These are phyloP conservation scores for Alcis repandata DNA, from an alignment of 2,888 invertebrate genomes.

Conservation along the genomic window DNA sequence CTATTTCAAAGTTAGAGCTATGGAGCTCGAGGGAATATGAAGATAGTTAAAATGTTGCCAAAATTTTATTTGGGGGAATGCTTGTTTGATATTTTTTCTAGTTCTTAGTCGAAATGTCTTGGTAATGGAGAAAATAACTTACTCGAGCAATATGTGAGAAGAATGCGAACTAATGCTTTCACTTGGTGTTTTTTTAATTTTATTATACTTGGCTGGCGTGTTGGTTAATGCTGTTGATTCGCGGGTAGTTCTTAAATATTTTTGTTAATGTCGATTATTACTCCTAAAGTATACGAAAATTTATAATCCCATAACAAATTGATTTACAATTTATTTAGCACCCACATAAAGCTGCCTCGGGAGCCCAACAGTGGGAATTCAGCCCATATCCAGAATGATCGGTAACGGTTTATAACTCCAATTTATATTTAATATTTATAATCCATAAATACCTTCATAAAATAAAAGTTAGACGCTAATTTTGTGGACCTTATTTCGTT, in stretches of 20 bases:
- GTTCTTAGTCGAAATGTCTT: constrained; percentile 46
- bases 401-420: constrained; percentile 55
- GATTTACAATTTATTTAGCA: constrained; percentile 38
- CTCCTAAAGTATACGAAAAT: constrained; percentile 5
- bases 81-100: constrained; percentile 49
- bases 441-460: constrained; percentile 54
- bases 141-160: not conserved
- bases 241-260: constrained; percentile 19
- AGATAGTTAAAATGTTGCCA: constrained; percentile 63
- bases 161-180: not conserved
- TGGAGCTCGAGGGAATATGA: constrained; percentile 59
- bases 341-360: constrained; percentile 28
- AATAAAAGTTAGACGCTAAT: constrained; percentile 29
- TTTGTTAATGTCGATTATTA: not conserved
- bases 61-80: constrained; percentile 55
- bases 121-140: constrained; percentile 31
- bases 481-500: constrained; percentile 32
- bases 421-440: constrained; percentile 57
- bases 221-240: not conserved
- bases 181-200: constrained; percentile 7
- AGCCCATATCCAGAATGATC: constrained; percentile 45
- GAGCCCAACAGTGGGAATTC: constrained; percentile 39
- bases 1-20: constrained; percentile 67
- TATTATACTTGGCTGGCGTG: not conserved
- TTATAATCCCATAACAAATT: constrained; percentile 32